Evolutionary conservation across 2,113 vertebrate species (phyloP), one percentile per base, ranked within the genome.

Genomic region (Anoplopoma fimbria): DNA sequence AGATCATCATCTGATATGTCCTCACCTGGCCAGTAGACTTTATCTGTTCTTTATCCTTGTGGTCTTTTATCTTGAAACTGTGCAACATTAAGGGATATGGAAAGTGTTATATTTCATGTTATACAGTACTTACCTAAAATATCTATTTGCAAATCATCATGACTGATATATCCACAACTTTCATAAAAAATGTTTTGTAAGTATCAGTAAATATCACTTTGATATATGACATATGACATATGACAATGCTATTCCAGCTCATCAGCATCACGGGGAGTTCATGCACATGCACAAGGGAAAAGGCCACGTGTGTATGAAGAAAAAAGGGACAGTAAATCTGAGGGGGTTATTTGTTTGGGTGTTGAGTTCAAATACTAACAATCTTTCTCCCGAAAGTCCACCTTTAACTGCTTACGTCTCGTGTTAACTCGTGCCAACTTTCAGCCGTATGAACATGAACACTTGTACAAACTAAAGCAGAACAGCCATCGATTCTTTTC

Each of bases 401-500:
- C 57, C 57, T 55, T 36, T 33, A 63, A 6, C 19, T 1, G 23
- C 25, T 55, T 58, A 23, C 1, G 69, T 71, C 34, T 57, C 71
- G 64, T 47, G 34, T 7, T 62, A 60, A 47, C 75, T 45, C 2
- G 4, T 69, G 9, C 40, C 58, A 40, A 57, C 25, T 63, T 80
- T 77, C n/a, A 84, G 71, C 31, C 4, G 6, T 42, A 51, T 79
- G 49, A 77, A 85, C 83, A 76, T 5, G 25, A 33, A 47, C 55
- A 21, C 63, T 74, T 84, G 36, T 70, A 75, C 68, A 75, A 75
- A 78, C 57, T 58, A 75, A 77, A 75, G 29, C 51, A 61, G 75
- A 61, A 42, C 55, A 57, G 21, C 34, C 65, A 85, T 88, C 6
- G 64, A 86, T 90, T 88, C 3, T 57, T 83, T 81, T 70, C 74